Evolutionary conservation across 2,113 vertebrate species (phyloP).

Genomic region (Ranitomeya imitator): DNA sequence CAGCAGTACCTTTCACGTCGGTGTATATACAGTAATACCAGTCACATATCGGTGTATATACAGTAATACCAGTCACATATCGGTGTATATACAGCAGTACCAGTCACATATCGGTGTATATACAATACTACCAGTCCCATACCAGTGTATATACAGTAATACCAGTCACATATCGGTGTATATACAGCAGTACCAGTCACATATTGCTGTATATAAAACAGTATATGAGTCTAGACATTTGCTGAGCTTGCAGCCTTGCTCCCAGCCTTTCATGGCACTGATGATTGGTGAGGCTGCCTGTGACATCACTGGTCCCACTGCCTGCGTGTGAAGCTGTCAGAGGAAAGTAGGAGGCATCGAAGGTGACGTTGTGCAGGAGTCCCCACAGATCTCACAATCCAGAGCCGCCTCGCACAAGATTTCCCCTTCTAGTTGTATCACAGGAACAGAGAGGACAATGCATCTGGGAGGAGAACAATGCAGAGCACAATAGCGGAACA

Average conservation of each 20-base stretch:
- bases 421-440: background rate
- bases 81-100: too few species aligned
- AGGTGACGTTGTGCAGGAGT: background rate
- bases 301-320: background rate
- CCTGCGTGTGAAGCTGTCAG: background rate
- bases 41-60: too few species aligned
- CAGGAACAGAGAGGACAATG: background rate
- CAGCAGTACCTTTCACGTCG: too few species aligned
- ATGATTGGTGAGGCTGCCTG: background rate
- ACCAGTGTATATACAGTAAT: too few species aligned
- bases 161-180: too few species aligned
- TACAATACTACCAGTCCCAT: too few species aligned
- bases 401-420: background rate
- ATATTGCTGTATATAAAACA: too few species aligned
- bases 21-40: too few species aligned
- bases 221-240: background rate
- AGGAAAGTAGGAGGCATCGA: background rate
- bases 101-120: too few species aligned
- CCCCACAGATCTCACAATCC: background rate
- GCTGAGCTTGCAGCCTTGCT: background rate
- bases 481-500: background rate
- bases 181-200: too few species aligned
- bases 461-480: background rate
- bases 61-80: too few species aligned
- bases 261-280: background rate